Conservation (phyloP, 2,797 vertebrate species). For the Sebastiscus tertius region DNA sequence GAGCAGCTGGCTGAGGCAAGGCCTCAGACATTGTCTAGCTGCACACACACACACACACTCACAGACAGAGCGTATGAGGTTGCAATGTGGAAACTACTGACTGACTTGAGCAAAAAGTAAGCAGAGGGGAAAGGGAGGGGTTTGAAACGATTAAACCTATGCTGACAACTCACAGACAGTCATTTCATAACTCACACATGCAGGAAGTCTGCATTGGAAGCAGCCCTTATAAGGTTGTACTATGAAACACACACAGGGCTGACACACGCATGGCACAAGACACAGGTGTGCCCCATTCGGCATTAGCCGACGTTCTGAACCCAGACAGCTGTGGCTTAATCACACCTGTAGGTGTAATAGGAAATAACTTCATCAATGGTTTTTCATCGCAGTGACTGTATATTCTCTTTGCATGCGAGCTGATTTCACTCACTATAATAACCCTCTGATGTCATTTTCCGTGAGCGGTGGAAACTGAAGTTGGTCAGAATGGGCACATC, state of each 20-base stretch:
- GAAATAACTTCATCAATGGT: conserved; percentile 12
- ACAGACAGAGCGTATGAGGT: conserved; percentile 23
- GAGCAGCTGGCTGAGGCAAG: conserved; percentile 38
- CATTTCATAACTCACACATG: conserved; percentile 46
- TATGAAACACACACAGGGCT: conserved; percentile 20
- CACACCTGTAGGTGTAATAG: conserved; percentile 5
- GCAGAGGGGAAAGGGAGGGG: conserved; percentile 32
- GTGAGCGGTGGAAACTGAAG: neutral
- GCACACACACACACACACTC: conserved; percentile 27
- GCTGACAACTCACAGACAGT: conserved; percentile 44
- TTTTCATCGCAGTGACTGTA: conserved; percentile 1
- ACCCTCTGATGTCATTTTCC: conserved; percentile 10
- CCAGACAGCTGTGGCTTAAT: conserved; percentile 44
- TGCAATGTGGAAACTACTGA: conserved; percentile 46
- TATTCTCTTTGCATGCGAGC: neutral
- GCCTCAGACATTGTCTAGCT: conserved; percentile 50
- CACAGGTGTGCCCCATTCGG: conserved; percentile 45
- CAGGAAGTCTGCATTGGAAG: neutral
- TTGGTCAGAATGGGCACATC: neutral
- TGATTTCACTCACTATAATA: conserved; percentile 5
- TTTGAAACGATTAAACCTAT: conserved; percentile 24
- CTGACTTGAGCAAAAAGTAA: conserved; percentile 24
- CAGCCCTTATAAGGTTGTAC: conserved; percentile 46
- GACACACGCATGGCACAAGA: conserved; percentile 48
- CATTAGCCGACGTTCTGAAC: conserved; percentile 14